These are phyloP conservation scores for Setophaga coronata DNA, from an alignment of 2,113 vertebrate species.

Conservation along the genomic window DNA sequence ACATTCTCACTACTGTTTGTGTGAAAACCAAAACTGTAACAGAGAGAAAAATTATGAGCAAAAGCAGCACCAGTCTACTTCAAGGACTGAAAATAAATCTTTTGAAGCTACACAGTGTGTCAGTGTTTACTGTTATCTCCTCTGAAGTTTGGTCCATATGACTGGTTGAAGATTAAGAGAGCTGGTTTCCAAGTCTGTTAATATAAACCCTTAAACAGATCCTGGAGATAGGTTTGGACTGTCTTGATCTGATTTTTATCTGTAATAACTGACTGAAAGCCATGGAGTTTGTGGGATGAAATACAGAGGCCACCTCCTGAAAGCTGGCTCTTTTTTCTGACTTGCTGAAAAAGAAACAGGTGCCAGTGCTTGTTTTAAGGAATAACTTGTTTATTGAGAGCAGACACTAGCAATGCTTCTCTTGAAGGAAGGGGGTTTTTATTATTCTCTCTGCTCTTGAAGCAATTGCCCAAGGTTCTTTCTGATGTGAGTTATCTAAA, in stretches of 20 bases:
- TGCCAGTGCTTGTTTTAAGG: neutral
- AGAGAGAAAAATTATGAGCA: neutral
- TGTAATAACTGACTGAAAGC: neutral
- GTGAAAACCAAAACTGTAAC: slow-evolving; percentile 31
- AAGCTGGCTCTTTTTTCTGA: neutral
- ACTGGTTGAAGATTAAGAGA: slow-evolving; percentile 21
- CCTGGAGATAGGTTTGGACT: neutral
- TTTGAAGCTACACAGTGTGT: neutral
- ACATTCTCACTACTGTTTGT: slow-evolving; percentile 7
- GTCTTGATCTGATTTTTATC: slow-evolving; percentile 21
- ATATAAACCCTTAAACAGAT: slow-evolving; percentile 52
- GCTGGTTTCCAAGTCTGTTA: slow-evolving; percentile 39
- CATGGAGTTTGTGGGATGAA: neutral
- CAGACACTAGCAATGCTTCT: neutral
- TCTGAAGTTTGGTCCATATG: neutral
- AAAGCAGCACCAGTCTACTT: slow-evolving; percentile 16
- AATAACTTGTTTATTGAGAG: neutral
- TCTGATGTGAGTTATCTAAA: neutral
- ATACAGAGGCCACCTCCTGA: neutral
- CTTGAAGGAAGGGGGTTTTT: neutral
- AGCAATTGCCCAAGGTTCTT: neutral
- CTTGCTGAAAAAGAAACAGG: neutral
- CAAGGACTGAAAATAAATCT: slow-evolving; percentile 55
- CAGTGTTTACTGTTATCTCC: neutral
- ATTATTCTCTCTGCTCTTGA: neutral